These are phyloP conservation scores for Parotocinclus haroldoi DNA, from an alignment of 2,797 vertebrate species.

Conservation along the genomic window DNA sequence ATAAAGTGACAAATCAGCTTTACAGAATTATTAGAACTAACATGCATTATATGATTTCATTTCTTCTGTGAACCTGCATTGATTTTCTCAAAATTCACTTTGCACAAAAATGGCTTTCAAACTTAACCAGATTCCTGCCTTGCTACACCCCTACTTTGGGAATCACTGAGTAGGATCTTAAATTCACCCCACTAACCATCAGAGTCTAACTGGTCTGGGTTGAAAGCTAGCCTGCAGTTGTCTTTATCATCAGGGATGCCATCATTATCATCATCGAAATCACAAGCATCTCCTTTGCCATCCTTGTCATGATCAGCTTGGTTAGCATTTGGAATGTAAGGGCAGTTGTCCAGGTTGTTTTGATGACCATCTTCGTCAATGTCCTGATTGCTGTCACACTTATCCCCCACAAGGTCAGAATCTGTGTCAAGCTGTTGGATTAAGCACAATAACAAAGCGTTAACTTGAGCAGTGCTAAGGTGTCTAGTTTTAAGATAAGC, in stretches of 20 bases:
- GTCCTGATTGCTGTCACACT: conserved; percentile 95
- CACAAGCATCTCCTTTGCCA: conserved; percentile 94
- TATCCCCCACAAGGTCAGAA: conserved; percentile 90
- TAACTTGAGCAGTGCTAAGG: background rate
- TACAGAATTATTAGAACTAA: no score
- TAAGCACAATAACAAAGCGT: background rate
- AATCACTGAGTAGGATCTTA: background rate
- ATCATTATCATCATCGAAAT: conserved; percentile 95
- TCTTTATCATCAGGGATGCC: conserved; percentile 94
- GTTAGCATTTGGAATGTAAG: conserved; percentile 94
- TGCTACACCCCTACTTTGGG: no score
- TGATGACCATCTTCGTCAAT: conserved; percentile 98
- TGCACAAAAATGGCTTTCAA: background rate
- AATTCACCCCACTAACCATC: conserved; percentile 75
- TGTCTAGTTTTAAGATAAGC: no score
- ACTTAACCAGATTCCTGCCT: no score
- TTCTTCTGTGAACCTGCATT: no score
- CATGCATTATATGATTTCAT: no score
- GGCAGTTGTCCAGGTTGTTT: conserved; percentile 98
- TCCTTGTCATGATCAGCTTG: conserved; percentile 97
- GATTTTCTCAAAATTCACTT: no score
- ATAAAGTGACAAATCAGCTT: no score
- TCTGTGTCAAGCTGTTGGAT: conserved; percentile 83
- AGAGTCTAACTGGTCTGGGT: conserved; percentile 88
- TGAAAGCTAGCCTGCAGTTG: conserved; percentile 90